Conservation (phyloP, 2,797 vertebrate genomes). For the Gallinago solitaria region DNA sequence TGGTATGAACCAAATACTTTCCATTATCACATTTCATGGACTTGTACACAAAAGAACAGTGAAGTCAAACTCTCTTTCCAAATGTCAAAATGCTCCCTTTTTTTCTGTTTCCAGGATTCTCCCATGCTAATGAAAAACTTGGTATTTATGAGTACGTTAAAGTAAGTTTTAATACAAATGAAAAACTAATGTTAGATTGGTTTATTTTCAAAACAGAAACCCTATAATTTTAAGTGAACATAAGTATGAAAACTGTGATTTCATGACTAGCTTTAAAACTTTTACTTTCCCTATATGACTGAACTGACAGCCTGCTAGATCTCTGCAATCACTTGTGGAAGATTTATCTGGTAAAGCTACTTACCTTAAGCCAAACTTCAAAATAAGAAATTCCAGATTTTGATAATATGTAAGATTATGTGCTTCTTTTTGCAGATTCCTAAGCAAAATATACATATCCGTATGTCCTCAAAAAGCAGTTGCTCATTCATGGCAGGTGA, state of each 20-base stretch:
- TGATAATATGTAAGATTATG: background rate
- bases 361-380: background rate
- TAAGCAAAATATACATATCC: background rate
- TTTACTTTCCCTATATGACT: background rate
- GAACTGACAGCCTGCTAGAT: background rate
- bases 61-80: background rate
- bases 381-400: background rate
- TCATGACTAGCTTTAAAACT: background rate
- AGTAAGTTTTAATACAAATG: background rate
- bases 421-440: background rate
- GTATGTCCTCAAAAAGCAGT: background rate
- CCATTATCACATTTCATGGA: background rate
- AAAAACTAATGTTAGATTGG: background rate
- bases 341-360: background rate
- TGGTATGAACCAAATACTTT: background rate
- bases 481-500: background rate
- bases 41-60: background rate
- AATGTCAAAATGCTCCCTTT: background rate
- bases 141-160: background rate
- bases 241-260: background rate
- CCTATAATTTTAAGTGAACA: background rate
- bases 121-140: background rate
- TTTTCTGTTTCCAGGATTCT: background rate
- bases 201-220: background rate
- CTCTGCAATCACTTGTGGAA: background rate